These are phyloP conservation scores for Drosophila paramelanica DNA, from an alignment of 2,888 invertebrate species.

Conservation along the genomic window DNA sequence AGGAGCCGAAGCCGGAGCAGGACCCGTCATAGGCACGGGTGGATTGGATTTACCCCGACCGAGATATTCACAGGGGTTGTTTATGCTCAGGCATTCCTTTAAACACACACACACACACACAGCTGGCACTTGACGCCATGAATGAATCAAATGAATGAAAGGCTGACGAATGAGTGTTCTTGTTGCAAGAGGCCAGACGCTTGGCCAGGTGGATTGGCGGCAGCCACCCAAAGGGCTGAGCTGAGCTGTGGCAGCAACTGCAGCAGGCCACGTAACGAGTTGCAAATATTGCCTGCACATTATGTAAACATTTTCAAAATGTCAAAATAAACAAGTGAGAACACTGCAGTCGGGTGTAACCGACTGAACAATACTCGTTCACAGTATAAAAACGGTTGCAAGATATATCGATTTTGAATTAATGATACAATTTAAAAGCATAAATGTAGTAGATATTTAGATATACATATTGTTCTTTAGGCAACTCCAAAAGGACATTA, in stretches of 20 bases:
- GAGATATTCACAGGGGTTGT: constrained; percentile 41
- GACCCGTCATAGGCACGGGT: constrained; percentile 16
- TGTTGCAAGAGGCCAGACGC: constrained; percentile 27
- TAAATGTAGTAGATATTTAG: background rate
- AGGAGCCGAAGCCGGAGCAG: background rate
- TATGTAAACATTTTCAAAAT: constrained; percentile 48
- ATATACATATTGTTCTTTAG: too few species aligned
- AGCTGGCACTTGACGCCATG: constrained; percentile 43
- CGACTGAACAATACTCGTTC: too few species aligned
- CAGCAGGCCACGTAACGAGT: constrained; percentile 56
- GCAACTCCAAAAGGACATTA: too few species aligned
- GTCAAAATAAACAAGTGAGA: background rate
- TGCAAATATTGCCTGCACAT: constrained; percentile 68
- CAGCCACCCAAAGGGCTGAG: background rate
- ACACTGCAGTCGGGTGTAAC: background rate
- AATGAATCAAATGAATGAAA: constrained; percentile 70
- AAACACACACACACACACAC: constrained; percentile 22
- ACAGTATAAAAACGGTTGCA: too few species aligned
- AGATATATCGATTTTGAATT: too few species aligned
- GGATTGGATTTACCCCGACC: constrained; percentile 12
- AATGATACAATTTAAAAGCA: background rate
- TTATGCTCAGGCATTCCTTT: constrained; percentile 46
- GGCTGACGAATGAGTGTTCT: constrained; percentile 35
- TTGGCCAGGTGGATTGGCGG: constrained; percentile 11
- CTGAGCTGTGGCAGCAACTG: background rate